phyloP scores from a whole-genome alignment of 2,113 vertebrate species.

The Helogale parvula region DNA sequence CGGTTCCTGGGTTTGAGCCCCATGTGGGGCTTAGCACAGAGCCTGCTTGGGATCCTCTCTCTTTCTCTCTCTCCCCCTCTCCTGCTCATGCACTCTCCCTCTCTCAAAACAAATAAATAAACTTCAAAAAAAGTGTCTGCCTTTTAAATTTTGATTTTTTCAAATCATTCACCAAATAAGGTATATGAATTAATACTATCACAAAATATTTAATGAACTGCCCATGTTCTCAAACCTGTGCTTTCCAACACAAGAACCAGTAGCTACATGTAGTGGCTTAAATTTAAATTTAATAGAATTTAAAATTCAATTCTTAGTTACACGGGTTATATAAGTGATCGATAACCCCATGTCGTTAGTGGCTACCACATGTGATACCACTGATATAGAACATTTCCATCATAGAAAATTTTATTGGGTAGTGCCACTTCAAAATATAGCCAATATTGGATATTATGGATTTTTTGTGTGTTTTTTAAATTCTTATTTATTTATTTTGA shows the following conservation, averaged over 20 bases:
- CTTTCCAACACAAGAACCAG: background rate
- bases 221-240: background rate
- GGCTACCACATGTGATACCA: background rate
- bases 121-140: background rate
- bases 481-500: too few relatives aligned
- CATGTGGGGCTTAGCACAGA: too few relatives aligned
- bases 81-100: too few relatives aligned
- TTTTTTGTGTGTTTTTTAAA: background rate
- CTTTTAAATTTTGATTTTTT: conserved; percentile 9
- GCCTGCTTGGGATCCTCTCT: too few relatives aligned
- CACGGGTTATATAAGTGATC: background rate
- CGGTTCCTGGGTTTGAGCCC: too few relatives aligned
- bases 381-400: background rate
- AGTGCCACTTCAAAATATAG: background rate
- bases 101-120: too few relatives aligned
- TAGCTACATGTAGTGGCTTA: background rate
- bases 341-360: background rate
- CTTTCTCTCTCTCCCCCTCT: too few relatives aligned
- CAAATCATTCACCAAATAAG: background rate
- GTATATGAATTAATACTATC: background rate
- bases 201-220: background rate
- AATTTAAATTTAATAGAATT: background rate
- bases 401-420: background rate
- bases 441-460: background rate
- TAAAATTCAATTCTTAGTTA: background rate